Conservation (phyloP, 2,888 invertebrate species). For the Boloria selene region DNA sequence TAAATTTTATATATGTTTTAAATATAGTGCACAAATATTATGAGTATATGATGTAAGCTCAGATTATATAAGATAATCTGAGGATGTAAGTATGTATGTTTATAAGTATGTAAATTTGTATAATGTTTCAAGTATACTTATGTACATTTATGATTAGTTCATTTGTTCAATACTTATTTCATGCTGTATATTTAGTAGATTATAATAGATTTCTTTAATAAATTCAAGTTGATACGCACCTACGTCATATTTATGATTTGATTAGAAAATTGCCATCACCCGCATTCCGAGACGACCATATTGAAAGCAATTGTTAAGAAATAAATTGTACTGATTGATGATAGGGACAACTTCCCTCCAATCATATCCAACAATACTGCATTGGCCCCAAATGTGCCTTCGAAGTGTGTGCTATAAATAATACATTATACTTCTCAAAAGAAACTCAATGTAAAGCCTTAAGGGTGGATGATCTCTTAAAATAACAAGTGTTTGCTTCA, state of each 20-base stretch:
- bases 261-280: slow-evolving; percentile 21
- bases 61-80: too few relatives aligned
- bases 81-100: too few relatives aligned
- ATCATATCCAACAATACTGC: slow-evolving; percentile 51
- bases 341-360: slow-evolving; percentile 33
- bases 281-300: slow-evolving; percentile 51
- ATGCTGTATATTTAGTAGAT: too few relatives aligned
- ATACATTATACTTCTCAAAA: slow-evolving; percentile 77
- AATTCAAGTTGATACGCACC: background rate
- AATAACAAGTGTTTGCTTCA: slow-evolving; percentile 84
- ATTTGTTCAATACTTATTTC: too few relatives aligned
- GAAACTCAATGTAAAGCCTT: slow-evolving; percentile 71
- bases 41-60: too few relatives aligned
- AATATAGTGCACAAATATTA: too few relatives aligned
- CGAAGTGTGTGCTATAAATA: slow-evolving; percentile 79
- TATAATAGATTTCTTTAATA: too few relatives aligned
- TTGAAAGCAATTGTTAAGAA: slow-evolving; percentile 63
- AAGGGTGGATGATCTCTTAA: slow-evolving; percentile 82
- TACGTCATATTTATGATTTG: background rate
- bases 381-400: slow-evolving; percentile 72
- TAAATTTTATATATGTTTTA: too few relatives aligned
- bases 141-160: background rate
- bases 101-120: background rate
- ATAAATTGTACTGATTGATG: slow-evolving; percentile 67
- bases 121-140: background rate